Evolutionary conservation across 2,113 vertebrate genomes (phyloP).

Genomic region (Hippopotamus amphibius): DNA sequence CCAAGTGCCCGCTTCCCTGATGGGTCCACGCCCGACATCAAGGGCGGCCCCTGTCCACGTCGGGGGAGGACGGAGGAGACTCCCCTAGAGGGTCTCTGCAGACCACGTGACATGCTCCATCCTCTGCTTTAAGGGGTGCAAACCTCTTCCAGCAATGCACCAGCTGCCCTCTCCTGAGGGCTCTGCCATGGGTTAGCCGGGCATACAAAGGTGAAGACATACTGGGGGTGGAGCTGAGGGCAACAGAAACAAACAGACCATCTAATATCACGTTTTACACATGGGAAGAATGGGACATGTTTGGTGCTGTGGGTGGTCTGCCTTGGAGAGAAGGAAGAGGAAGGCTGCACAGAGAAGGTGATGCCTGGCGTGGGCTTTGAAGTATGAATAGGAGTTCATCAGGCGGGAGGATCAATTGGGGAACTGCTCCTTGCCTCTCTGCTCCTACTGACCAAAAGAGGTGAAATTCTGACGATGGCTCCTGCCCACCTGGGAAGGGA

Average conservation of each 20-base stretch:
- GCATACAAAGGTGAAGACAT: not conserved
- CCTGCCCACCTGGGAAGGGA: not conserved
- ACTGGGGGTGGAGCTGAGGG: too few species aligned
- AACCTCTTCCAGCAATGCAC: not conserved
- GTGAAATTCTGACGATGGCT: too few species aligned
- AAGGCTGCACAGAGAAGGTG: not conserved
- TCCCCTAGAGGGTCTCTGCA: not conserved
- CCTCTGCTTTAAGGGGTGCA: not conserved
- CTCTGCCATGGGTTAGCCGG: too few species aligned
- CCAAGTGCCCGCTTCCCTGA: not conserved
- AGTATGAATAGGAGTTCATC: not conserved
- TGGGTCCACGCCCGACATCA: not conserved
- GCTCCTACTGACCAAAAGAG: not conserved
- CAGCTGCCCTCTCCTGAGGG: not conserved
- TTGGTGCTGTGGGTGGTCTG: not conserved
- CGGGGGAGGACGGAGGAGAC: fast-evolving
- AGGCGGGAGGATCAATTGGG: not conserved
- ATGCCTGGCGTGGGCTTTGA: not conserved
- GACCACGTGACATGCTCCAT: fast-evolving
- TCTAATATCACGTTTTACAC: not conserved
- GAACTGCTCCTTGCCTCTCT: not conserved
- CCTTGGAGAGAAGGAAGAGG: not conserved
- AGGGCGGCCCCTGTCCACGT: fast-evolving
- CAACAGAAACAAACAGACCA: not conserved
- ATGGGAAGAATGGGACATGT: not conserved